These are phyloP conservation scores for Solea senegalensis DNA, from an alignment of 2,113 vertebrate genomes.

Conservation along the genomic window DNA sequence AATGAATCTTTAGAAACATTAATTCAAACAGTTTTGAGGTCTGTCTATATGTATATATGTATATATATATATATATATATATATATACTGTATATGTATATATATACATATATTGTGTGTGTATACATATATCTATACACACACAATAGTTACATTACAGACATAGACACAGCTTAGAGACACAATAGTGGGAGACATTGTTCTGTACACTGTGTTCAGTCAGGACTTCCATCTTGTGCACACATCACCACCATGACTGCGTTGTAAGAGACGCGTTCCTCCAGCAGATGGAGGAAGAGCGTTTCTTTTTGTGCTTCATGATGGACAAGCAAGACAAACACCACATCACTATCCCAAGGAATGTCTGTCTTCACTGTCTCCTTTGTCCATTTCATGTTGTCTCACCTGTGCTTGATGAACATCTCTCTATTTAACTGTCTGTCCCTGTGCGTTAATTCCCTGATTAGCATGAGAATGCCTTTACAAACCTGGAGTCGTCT, in stretches of 20 bases:
- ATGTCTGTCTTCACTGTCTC: constrained; percentile 27
- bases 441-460: neutral
- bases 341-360: constrained; percentile 8
- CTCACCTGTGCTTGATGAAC: neutral
- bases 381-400: constrained; percentile 20
- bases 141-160: too few species aligned
- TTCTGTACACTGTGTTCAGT: constrained; percentile 4
- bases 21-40: too few species aligned
- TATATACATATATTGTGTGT: too few species aligned
- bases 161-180: too few species aligned
- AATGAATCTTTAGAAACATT: too few species aligned
- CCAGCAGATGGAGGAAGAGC: constrained; percentile 70
- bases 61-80: too few species aligned
- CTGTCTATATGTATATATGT: too few species aligned
- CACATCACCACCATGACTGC: constrained; percentile 10
- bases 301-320: constrained; percentile 16
- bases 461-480: constrained; percentile 1
- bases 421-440: neutral
- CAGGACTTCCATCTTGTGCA: constrained; percentile 44
- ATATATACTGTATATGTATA: too few species aligned
- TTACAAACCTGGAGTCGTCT: constrained; percentile 16
- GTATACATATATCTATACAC: too few species aligned
- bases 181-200: too few species aligned
- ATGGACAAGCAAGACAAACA: constrained; percentile 3
- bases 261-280: constrained; percentile 25